Evolutionary conservation across 2,888 invertebrate species (phyloP), one percentile per base, ranked within the genome.

Genomic region (Andrena marginata): DNA sequence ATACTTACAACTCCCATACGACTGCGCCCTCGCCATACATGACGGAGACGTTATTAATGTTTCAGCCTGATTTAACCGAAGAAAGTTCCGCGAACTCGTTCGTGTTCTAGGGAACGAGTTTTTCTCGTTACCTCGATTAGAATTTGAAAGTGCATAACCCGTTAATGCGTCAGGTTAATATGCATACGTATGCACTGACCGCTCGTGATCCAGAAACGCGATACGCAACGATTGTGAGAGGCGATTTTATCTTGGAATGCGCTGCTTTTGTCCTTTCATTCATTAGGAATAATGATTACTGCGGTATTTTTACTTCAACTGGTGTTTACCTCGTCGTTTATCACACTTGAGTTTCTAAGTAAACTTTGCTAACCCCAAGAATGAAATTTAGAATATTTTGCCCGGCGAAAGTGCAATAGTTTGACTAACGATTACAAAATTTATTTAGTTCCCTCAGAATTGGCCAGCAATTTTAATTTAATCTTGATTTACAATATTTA

Each of bases 81-180:
- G 77, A 72, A 80, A 72, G 77, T 76, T 77, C 75, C 78, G 70
- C 51, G 76, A 70, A 65, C 65, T 31, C 31, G 68, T 33, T 69
- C 56, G 49, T 31, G 64, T 70, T 60, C 64, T 31, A 42, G 26
- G 31, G 72, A 77, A 63, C 77, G 56, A 42, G 74, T 75, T 69
- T 79, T 74, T 59, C 74, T 48, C 51, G 65, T 69, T 64, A 20
- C 8, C 69, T 48, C 64, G 64, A 73, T 77, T 73, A 65, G 64
- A 77, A 69, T 81, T 81, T 63, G 77, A 73, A 81, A 77, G 77
- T 69, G 56, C 56, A 67, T 56, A 63, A 67, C 56, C 72, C 20
- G 77, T 35, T 68, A 81, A 79, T 79, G 49, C 35, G 23, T 64
- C 48, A 59, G n/a, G 56, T 26, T 51, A 68, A 63, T 68, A 67